These are phyloP conservation scores for Pundamilia nyererei DNA, from an alignment of 2,113 vertebrate genomes.

Conservation along the genomic window DNA sequence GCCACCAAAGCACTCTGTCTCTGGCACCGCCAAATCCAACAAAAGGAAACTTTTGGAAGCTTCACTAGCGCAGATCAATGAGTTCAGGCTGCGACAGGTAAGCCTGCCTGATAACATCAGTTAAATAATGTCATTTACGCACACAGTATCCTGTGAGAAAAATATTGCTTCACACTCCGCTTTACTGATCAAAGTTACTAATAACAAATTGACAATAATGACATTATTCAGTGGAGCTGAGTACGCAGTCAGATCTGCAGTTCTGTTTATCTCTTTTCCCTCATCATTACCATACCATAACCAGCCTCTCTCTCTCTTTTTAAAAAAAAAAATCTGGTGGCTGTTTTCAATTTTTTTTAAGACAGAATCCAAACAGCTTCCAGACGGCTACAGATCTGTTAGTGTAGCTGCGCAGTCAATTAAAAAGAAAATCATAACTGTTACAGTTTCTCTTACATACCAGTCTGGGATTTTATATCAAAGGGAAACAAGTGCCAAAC, in stretches of 20 bases:
- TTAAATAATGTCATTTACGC: background rate
- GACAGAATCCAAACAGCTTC: background rate
- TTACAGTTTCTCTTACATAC: background rate
- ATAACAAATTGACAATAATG: background rate
- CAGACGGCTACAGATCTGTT: background rate
- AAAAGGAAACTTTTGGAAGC: constrained; percentile 92
- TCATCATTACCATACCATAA: background rate
- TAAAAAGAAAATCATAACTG: background rate
- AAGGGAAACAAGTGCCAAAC: background rate
- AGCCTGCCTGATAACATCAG: background rate
- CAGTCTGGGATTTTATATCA: background rate
- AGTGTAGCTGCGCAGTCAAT: background rate
- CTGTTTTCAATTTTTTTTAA: background rate
- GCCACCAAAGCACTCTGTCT: constrained; percentile 28
- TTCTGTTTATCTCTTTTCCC: background rate
- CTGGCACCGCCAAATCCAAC: constrained; percentile 81
- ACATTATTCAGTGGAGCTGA: background rate
- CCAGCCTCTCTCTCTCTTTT: background rate
- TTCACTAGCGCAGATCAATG: constrained; percentile 80
- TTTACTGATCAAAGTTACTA: background rate
- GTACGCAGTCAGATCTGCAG: background rate
- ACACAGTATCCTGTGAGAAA: background rate
- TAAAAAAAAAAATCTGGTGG: fast-evolving
- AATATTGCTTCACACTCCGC: background rate
- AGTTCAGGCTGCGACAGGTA: constrained; percentile 91